Base-by-base conservation (phyloP, 1,140 invertebrate species). In the Drosophila erecta region DNA sequence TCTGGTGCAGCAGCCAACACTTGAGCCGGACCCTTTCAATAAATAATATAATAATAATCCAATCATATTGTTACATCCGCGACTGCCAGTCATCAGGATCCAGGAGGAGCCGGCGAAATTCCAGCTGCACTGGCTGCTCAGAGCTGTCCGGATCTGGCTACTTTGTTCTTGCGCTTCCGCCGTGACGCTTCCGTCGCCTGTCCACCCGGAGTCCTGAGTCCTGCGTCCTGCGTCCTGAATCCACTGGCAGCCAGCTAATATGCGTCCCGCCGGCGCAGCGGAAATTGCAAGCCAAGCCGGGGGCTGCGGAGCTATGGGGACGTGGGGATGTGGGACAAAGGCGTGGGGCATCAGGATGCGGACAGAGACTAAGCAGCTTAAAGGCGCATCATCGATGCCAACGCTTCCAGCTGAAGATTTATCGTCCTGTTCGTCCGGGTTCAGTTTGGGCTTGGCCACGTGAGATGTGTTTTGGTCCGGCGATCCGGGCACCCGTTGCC, bases 41-140 rank as follows among this genome's bases (percentile, higher is more conserved):
- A 89, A 89, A 87, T 83, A 85, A 85, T 87, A 87, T 89, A 89
- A 87, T 87, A 83, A 87, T 87, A 89, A 87, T 87, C 84, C 84
- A 87, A 87, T 87, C 84, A 87, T 87, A 83, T 80, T 78, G 84
- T 74, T 87, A 87, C 73, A 84, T 89, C 84, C 84, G 84, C 83
- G 79, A 72, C 66, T 70, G 67, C 57, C 60, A 74, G 74, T 78
- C 74, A 84, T 84, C 81, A 69, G 79, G 46, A 57, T 79, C 60
- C 38, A 40, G 30, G 3, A 14, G 20, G 12, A 17, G 43, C 12
- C 3, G 11, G 20, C 3, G 35, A 15, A n/a, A 43, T 41, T 41
- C 38, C 43, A 27, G 51, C 44, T 22, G 20, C 33, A 37, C 22
- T 15, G 30, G 43, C 33, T n/a, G 35, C 12, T 43, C 59, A 67